These are phyloP conservation scores for Tachina lurida DNA, from an alignment of 2,888 invertebrate species.

Conservation along the genomic window DNA sequence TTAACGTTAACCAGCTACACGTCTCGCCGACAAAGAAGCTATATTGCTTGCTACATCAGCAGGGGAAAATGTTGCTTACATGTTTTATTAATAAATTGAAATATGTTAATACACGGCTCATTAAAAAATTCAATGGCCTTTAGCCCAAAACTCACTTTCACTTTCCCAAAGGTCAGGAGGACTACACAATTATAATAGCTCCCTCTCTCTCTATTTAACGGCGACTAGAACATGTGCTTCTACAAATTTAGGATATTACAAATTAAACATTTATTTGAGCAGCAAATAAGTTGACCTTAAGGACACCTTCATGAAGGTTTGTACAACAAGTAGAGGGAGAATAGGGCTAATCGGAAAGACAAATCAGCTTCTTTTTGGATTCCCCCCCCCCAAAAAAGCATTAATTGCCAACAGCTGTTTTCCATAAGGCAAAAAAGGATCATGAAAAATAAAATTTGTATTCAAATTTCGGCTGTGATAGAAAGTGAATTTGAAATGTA, in stretches of 20 bases:
- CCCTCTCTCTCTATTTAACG: background rate
- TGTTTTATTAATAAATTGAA: background rate
- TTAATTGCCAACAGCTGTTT: conserved; percentile 52
- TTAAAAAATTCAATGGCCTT: conserved; percentile 2
- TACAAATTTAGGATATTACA: conserved; percentile 10
- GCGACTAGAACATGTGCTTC: conserved; percentile 37
- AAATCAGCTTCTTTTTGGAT: conserved; percentile 16
- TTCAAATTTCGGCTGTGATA: conserved; percentile 25
- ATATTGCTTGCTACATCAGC: too few species aligned
- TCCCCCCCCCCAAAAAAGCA: background rate
- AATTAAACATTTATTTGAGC: background rate
- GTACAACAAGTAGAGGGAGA: background rate
- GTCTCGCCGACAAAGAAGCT: too few species aligned
- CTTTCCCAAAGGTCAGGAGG: background rate
- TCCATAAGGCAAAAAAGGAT: conserved; percentile 32
- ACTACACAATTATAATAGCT: background rate
- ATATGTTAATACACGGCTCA: too few species aligned
- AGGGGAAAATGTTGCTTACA: background rate
- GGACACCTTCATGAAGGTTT: conserved; percentile 21
- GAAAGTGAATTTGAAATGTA: conserved; percentile 13
- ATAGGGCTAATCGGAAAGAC: background rate
- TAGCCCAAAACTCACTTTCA: conserved; percentile 37
- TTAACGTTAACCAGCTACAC: too few species aligned
- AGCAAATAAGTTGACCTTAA: conserved; percentile 34
- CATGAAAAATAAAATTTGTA: conserved; percentile 14